Percentiles rank a stretch among this genome's conserved stretches.
phyloP scores from a whole-genome alignment of 1,140 invertebrate genomes.

The Drosophila santomea region DNA sequence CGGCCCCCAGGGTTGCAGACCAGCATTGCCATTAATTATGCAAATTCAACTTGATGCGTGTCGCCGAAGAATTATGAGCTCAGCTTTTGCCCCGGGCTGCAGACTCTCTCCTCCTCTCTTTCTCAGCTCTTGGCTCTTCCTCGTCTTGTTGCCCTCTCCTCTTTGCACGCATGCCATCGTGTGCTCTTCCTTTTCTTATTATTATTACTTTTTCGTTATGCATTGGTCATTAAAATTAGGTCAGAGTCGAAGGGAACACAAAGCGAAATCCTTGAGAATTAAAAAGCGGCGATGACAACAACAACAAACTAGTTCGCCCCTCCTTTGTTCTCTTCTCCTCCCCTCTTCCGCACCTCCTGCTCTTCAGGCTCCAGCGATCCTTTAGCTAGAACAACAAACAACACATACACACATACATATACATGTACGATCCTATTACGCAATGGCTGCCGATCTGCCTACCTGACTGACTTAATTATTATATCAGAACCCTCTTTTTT shows the following conservation, averaged over 20 bases:
- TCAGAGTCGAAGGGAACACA: conserved; percentile 54
- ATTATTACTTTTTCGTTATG: conserved; percentile 29
- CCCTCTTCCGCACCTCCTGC: not conserved
- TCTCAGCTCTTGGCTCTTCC: not conserved
- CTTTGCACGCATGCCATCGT: conserved; percentile 11
- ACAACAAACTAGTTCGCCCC: conserved; percentile 64
- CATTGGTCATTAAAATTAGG: conserved; percentile 78
- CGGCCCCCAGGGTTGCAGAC: conserved; percentile 21
- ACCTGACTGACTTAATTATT: conserved; percentile 78
- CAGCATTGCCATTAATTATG: conserved; percentile 71
- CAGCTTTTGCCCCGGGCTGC: conserved; percentile 33
- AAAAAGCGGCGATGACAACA: conserved; percentile 24
- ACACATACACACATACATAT: not conserved
- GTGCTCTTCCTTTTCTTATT: conserved; percentile 24
- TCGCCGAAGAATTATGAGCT: conserved; percentile 68
- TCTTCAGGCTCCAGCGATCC: conserved; percentile 44
- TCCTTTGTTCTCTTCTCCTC: conserved; percentile 42
- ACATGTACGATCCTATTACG: conserved; percentile 61
- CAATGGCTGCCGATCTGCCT: conserved; percentile 74
- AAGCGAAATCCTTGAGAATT: conserved; percentile 50
- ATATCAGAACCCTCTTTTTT: conserved; percentile 57
- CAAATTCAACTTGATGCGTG: conserved; percentile 79
- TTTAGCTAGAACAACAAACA: conserved; percentile 71
- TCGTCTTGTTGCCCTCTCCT: not conserved
- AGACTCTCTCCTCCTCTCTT: conserved; percentile 14